phyloP scores from a whole-genome alignment of 2,113 vertebrate genomes.

The Cheilinus undulatus region DNA sequence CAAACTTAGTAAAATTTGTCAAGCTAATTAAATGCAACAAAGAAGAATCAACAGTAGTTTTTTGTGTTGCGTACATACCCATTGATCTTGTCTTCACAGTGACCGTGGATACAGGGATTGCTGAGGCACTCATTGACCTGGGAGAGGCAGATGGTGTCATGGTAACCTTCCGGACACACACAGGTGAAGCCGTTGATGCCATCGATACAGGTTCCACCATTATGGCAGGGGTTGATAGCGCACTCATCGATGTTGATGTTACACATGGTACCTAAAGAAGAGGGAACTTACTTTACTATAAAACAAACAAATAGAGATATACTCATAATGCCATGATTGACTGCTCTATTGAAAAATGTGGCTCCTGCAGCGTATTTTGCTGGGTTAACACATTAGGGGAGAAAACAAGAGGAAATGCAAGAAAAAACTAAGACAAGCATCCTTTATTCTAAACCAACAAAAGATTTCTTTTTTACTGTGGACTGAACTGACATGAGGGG shows the following conservation, averaged over 20 bases:
- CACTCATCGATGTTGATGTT: constrained; percentile 95
- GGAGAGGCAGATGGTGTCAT: constrained; percentile 90
- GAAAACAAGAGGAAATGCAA: no score
- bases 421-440: no score
- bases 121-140: constrained; percentile 97
- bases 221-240: constrained; percentile 90
- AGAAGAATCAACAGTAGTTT: background rate
- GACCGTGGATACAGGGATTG: constrained; percentile 93
- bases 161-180: constrained; percentile 91
- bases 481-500: no score
- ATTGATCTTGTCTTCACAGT: constrained; percentile 91
- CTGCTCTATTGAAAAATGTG: no score
- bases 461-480: no score
- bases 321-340: no score
- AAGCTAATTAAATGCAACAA: background rate
- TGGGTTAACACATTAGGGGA: no score
- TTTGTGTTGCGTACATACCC: constrained; percentile 82
- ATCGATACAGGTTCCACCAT: constrained; percentile 93
- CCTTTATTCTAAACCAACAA: no score
- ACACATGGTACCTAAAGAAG: constrained; percentile 89
- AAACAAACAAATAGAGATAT: no score
- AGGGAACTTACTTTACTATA: background rate
- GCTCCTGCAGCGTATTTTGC: no score
- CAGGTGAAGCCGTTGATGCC: constrained; percentile 91
- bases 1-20: background rate